Base-by-base conservation (phyloP, 1,140 invertebrate species). In the Euwallacea similis region DNA sequence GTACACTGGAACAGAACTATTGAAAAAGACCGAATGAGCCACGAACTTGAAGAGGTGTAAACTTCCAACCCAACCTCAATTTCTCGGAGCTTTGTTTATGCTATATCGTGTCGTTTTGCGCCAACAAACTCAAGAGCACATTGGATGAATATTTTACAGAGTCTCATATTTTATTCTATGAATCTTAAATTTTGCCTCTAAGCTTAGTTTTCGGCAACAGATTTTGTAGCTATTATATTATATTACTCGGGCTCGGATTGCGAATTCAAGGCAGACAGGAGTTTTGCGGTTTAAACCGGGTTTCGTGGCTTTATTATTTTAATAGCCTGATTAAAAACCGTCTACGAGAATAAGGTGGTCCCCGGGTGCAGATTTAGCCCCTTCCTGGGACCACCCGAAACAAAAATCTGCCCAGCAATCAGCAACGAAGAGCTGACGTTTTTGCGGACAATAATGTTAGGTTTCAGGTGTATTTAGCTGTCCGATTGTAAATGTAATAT, bases 81-180 rank as follows among this genome's bases (percentile, higher is more conserved):
- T 58, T 42, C 56, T 55, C 63, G 13, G 53, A 33, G 55, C 56
- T 76, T 74, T 74, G 65, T 73, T 73, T 74, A 74, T 76, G 74
- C 75, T 76, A 59, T 53, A 47, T 61, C 69, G 41, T 50, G 61
- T 71, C 69, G 69, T 71, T 71, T 71, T 71, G 65, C 62, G 21
- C 62, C 60, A 65, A 71, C 60, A 71, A 71, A 65, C 56, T 67
- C 78, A 77, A 77, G 74, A 21, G 77, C 77, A 76, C 75, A 74
- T 72, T 66, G 53, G 74, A 70, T 78, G 78, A 78, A 79, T 79
- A 77, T 78, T 77, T 75, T 73, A 79, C 76, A 73, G 66, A 13
- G 11, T 69, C 77, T 79, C 78, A 79, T 79, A 77, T 79, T 79
- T 79, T 78, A 79, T 79, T 79, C 78, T 72, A 78, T 78, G 77